Evolutionary conservation across 2,888 invertebrate genomes (phyloP).

Genomic region (Arenicola marina): DNA sequence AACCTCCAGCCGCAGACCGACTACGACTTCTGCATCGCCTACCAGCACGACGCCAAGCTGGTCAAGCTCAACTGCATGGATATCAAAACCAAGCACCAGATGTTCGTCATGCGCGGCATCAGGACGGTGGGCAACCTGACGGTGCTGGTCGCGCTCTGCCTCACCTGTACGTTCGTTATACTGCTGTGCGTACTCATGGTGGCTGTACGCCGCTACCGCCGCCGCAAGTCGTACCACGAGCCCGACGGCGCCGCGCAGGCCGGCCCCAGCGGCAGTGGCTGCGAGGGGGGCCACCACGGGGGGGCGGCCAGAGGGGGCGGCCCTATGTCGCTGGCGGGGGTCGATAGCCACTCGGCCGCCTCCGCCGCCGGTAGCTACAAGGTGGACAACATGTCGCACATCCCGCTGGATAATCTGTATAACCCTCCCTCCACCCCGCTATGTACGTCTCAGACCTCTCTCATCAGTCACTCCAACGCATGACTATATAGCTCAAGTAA

Average conservation of each 20-base stretch:
- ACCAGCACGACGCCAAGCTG: slow-evolving; percentile 30
- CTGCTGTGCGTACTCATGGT: slow-evolving; percentile 56
- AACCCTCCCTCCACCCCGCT: slow-evolving; percentile 54
- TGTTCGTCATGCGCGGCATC: slow-evolving; percentile 19
- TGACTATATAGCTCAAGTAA: no score
- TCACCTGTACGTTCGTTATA: slow-evolving; percentile 42
- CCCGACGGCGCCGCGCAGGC: slow-evolving; percentile 35
- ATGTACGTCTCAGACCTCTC: slow-evolving; percentile 53
- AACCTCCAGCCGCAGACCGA: slow-evolving; percentile 57
- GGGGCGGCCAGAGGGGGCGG: slow-evolving; percentile 41
- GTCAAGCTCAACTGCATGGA: slow-evolving; percentile 54
- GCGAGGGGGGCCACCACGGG: background rate
- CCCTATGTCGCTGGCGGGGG: slow-evolving; percentile 48
- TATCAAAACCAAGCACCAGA: slow-evolving; percentile 19
- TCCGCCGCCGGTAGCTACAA: slow-evolving; percentile 36
- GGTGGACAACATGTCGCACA: slow-evolving; percentile 53
- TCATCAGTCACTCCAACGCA: slow-evolving; percentile 31
- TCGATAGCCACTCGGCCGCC: slow-evolving; percentile 38
- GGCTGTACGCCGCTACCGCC: slow-evolving; percentile 50
- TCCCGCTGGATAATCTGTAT: slow-evolving; percentile 61
- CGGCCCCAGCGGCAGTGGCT: background rate
- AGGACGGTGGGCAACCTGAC: slow-evolving; percentile 17
- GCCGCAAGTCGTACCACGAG: slow-evolving; percentile 56
- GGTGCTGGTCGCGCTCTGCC: slow-evolving; percentile 38
- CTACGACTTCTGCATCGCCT: slow-evolving; percentile 62